Base-by-base conservation (phyloP, 2,797 vertebrate genomes). In the Dendrocincla fuliginosa region DNA sequence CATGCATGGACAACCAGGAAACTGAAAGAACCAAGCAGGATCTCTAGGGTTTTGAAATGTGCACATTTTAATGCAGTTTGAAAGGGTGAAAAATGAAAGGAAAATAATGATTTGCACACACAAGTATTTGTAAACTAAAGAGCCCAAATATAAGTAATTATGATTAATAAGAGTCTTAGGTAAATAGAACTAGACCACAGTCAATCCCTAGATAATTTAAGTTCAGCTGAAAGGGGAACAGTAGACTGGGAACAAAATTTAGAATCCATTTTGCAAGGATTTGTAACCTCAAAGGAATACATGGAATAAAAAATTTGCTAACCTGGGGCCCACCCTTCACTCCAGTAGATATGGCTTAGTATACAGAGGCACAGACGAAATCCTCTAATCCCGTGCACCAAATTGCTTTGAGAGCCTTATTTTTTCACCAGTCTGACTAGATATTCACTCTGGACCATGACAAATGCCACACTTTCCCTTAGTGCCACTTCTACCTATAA, bases 401-500 rank as follows among this genome's bases (percentile, higher is more conserved):
- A 70, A 67, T 41, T 52, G n/a, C 30, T 91, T 47, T 11, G 14
- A 87, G 44, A 81, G 82, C 8, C 37, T 76, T 81, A 49, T 47
- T 87, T 18, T 65, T 87, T 57, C 14, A 9, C 28, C 52, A 85
- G 49, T 35, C 60, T 87, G 42, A 80, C 20, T 50, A n/a, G n/a
- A 22, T 73, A 71, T 59, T 76, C 42, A 32, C 50, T 39, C 14
- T 1, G 1, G 25, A 79, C 16, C 28, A 49, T 1, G 3, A 53
- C 18, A 85, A 93, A 77, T 28, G 33, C 24, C 60, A 65, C 47
- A 17, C 46, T 57, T 85, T 77, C 46, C 60, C 25, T 70, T 90
- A 92, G 69, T 82, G 84, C 74, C 77, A 55, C 71, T 74, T 69
- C 47, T 77, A 83, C 80, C 32, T 61, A 85, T 81, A 95, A 77